Base-by-base conservation (phyloP, 1,140 invertebrate genomes). In the Drosophila nigromelanica region DNA sequence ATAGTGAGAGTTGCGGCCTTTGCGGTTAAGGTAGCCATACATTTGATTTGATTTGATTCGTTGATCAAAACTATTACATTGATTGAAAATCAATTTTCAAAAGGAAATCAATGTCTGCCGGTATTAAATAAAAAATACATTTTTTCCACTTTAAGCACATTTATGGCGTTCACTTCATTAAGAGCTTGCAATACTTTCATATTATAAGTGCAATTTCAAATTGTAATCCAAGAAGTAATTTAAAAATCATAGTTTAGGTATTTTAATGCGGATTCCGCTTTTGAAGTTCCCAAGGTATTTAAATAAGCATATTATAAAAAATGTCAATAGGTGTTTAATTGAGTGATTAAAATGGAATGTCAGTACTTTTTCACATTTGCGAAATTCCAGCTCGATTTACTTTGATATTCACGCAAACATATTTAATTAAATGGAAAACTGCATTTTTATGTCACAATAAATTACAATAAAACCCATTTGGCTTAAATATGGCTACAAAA, bases 381-480 rank as follows among this genome's bases (percentile, higher is more conserved):
- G 33, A 35, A 35, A 35, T 35, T 35, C 7, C 47, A 48, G 12
- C n/a, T n/a, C 12, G 24, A 48, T 27, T 48, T 48, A 21, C 6
- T 27, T 48, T 5, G 21, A 11, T 12, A 48, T 48, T 15, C 5
- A 4, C 2, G 18, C 45, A 12, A 21, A 47, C 18, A 48, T 48
- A 48, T 30, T 48, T 48, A 1, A 21, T n/a, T 27, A 12, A 47
- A 51, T 51, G 11, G 8, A 15, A 8, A 51, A 33, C 24, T 37
- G n/a, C 14, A 48, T 58, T 30, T 42, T 24, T 24, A n/a, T 30
- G 33, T 40, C 14, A 4, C 39, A 18, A 40, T 58, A 33, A 58
- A 58, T 33, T 33, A 11, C 12, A 33, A 67, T 69, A 27, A 40
- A 77, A 76, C 71, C 43, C 62, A 86, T 78, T 72, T 86, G 64